A percentile compares a stretch with the other conserved stretches of the same genome.
phyloP scores from a whole-genome alignment of 2,888 invertebrate genomes.

The Eupithecia exiguata region DNA sequence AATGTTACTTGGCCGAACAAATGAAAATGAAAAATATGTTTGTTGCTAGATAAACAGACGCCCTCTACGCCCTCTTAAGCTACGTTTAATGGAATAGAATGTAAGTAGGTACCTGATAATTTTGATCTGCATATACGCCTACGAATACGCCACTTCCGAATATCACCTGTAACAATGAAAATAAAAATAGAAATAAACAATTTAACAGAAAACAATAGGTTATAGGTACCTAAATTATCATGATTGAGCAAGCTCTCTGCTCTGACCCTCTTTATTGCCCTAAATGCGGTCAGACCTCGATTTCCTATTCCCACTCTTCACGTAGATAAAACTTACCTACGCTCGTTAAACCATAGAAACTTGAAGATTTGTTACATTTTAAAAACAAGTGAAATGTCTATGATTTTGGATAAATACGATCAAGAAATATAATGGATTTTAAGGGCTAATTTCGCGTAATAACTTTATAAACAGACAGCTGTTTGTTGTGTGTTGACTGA shows the following conservation, averaged over 20 bases:
- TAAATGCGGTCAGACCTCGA: neutral
- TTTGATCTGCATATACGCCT: constrained; percentile 89
- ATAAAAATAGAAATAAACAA: neutral
- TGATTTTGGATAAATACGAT: constrained; percentile 1
- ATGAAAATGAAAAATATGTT: no score
- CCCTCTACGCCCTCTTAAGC: no score
- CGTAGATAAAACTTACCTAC: constrained; percentile 50
- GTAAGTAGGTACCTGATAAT: constrained; percentile 85
- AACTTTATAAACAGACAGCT: constrained; percentile 2
- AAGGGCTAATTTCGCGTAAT: no score
- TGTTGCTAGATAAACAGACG: no score
- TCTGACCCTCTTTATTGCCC: neutral
- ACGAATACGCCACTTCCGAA: constrained; percentile 88
- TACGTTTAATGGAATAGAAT: neutral
- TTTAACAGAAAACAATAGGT: neutral
- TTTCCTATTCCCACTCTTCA: neutral
- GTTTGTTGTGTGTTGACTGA: no score
- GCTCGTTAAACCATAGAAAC: constrained; percentile 52
- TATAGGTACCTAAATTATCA: neutral
- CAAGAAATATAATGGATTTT: no score
- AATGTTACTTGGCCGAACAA: no score
- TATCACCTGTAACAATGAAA: constrained; percentile 82
- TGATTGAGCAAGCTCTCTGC: neutral
- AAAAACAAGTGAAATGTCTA: neutral
- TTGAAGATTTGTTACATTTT: no score